Conservation (phyloP, 2,113 vertebrate species). For the Isurus oxyrinchus region DNA sequence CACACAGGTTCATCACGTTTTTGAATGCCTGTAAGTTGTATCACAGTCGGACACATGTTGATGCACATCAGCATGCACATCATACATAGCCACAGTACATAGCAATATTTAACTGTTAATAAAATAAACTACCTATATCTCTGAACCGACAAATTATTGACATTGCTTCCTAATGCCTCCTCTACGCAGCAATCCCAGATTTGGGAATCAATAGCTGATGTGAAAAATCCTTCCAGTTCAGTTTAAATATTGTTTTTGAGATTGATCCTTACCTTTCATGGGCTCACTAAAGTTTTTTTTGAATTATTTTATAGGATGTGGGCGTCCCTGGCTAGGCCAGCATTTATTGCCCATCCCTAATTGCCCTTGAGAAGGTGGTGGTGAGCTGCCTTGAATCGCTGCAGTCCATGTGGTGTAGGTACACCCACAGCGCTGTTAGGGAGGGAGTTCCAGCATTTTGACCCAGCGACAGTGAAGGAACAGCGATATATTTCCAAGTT, state of each 20-base stretch:
- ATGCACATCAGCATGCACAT: not conserved
- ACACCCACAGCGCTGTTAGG: too few relatives aligned
- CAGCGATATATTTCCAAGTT: too few relatives aligned
- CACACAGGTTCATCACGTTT: not conserved
- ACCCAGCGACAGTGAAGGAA: too few relatives aligned
- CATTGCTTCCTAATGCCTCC: not conserved
- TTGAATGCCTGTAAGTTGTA: not conserved
- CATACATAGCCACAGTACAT: not conserved
- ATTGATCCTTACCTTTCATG: not conserved
- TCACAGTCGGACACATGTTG: not conserved
- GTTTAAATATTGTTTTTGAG: not conserved
- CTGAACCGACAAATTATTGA: not conserved
- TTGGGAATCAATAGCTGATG: not conserved
- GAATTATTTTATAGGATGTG: too few relatives aligned
- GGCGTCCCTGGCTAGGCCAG: too few relatives aligned
- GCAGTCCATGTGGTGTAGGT: too few relatives aligned
- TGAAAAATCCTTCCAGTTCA: not conserved
- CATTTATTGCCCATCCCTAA: too few relatives aligned
- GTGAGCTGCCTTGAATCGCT: too few relatives aligned
- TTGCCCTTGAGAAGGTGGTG: too few relatives aligned
- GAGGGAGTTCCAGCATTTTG: too few relatives aligned
- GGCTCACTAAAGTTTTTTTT: too few relatives aligned
- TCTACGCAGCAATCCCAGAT: not conserved
- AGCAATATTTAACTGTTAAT: not conserved
- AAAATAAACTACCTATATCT: not conserved